A percentile compares a stretch with the other conserved stretches of the same genome.
phyloP scores from a whole-genome alignment of 2,113 vertebrate species.

The Nyctereutes procyonoides region DNA sequence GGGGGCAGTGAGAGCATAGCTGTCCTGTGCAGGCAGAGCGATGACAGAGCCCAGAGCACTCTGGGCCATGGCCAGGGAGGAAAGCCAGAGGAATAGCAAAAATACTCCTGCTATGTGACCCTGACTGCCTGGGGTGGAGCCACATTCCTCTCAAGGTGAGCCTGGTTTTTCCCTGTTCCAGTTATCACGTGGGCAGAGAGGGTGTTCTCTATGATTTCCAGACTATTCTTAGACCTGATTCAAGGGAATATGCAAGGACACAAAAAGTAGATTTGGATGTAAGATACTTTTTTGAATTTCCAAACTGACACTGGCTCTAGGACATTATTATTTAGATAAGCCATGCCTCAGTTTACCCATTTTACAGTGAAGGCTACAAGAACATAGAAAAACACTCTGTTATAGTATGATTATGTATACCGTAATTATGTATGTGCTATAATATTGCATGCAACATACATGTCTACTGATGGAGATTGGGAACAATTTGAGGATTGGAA shows the following conservation, averaged over 20 bases:
- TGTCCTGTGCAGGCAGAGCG: too few species aligned
- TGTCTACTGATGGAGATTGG: background rate
- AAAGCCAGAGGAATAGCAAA: slow-evolving; percentile 4
- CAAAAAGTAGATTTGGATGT: slow-evolving; percentile 44
- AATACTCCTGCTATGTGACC: slow-evolving; percentile 35
- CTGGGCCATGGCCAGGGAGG: background rate
- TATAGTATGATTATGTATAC: background rate
- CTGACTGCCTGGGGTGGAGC: background rate
- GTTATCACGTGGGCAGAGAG: background rate
- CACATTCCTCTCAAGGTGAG: slow-evolving; percentile 65
- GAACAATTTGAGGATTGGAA: background rate
- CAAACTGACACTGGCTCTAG: background rate
- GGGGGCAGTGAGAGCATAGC: background rate
- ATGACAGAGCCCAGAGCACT: background rate
- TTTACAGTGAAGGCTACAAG: background rate
- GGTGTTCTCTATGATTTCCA: background rate
- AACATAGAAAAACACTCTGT: background rate
- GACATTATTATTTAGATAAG: background rate
- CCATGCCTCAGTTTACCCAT: background rate
- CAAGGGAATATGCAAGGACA: slow-evolving; percentile 45
- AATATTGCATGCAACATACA: background rate
- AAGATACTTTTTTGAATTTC: background rate
- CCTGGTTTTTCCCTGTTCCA: background rate
- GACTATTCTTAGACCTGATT: slow-evolving; percentile 65
- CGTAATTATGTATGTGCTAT: background rate